Percentiles rank a stretch among this genome's conserved stretches.
These are phyloP conservation scores for Phasia obesa DNA, from an alignment of 2,888 invertebrate species.

Conservation along the genomic window DNA sequence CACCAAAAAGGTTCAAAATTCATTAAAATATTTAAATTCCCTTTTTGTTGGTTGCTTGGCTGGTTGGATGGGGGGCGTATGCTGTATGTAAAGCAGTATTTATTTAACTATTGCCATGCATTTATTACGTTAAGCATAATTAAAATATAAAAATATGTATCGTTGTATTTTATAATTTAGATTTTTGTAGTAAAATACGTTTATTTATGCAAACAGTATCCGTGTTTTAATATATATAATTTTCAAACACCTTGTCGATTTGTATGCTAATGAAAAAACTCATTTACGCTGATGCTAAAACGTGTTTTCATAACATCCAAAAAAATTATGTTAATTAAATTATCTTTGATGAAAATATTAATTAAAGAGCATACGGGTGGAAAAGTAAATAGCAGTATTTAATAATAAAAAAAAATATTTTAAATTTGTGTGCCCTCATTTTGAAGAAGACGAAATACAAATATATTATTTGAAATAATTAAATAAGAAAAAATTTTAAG, in stretches of 20 bases:
- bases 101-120: neutral
- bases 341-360: slow-evolving; percentile 59
- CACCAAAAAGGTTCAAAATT: neutral
- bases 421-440: neutral
- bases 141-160: neutral
- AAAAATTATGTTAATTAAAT: slow-evolving; percentile 59
- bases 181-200: neutral
- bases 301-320: slow-evolving; percentile 8
- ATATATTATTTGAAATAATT: neutral
- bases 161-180: neutral
- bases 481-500: neutral
- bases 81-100: neutral
- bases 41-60: no score
- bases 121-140: neutral
- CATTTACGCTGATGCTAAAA: neutral
- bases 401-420: slow-evolving; percentile 4
- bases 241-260: neutral
- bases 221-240: slow-evolving; percentile 18
- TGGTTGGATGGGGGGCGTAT: no score
- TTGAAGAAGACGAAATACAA: neutral
- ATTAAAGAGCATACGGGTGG: slow-evolving; percentile 46
- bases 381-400: neutral
- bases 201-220: neutral
- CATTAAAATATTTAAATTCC: neutral
- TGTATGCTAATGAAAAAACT: slow-evolving; percentile 35